Base-by-base conservation (phyloP, 1,140 invertebrate species). In the Drosophila lacteicornis region DNA sequence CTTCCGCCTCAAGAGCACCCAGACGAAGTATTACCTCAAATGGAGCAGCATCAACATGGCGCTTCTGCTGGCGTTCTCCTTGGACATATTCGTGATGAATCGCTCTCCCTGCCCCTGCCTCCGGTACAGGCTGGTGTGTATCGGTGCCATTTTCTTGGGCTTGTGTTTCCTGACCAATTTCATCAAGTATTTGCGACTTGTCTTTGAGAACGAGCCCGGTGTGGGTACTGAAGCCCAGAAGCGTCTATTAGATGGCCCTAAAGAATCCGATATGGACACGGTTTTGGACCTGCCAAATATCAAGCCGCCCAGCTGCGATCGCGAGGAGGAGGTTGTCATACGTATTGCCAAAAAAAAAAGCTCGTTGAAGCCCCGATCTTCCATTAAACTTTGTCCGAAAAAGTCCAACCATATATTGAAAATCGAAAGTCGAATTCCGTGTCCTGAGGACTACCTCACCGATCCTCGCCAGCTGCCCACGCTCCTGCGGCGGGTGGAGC, bases 161-260 rank as follows among this genome's bases (percentile, higher is more conserved):
- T 59, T 94, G 0, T 94, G 93, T 76, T 70, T 88, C 0, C 5
- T 93, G 5, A 93, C 85, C 65, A 93, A 93, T 74, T 74, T 94
- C 40, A 62, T 40, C 13, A 92, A 91, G 61, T 93, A 93, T 68
- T 30, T 93, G 11, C 80, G 78, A 51, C 77, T 92, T 38, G 45
- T 55, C n/a, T 61, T 91, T 5, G 59, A 53, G 25, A 66, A 51
- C 2, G 80, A 91, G 25, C 80, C 82, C 22, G 70, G 93, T 4
- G 42, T 76, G 6, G 91, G 93, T 4, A 94, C 92, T 12, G 65
- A 77, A 15, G 66, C 78, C 61, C 93, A 94, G 42, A 87, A 91
- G 42, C 80, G 81, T 50, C 70, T 94, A n/a, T 70, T 94, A 11
- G 87, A 93, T 57, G 91, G 90, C 55, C 58, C 47, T 33, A 75